A percentile compares a stretch with the other conserved stretches of the same genome.
Conservation (phyloP, 2,797 vertebrate species). For the Chromobotia macracanthus region DNA sequence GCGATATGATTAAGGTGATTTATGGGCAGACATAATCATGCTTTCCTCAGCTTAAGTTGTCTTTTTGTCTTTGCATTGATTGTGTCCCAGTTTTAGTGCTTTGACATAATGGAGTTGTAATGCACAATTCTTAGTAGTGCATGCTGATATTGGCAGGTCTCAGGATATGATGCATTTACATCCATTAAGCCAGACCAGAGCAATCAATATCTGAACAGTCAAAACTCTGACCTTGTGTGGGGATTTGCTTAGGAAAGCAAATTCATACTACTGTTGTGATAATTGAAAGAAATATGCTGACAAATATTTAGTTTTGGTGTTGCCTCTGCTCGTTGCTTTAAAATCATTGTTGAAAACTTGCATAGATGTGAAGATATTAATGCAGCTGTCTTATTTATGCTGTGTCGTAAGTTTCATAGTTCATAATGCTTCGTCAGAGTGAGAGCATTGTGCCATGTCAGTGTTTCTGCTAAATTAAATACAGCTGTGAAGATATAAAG, state of each 20-base stretch:
- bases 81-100: conserved; percentile 1
- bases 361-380: conserved; percentile 11
- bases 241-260: conserved; percentile 35
- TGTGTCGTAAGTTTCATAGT: conserved; percentile 4
- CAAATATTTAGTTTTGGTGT: background rate
- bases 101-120: conserved; percentile 43
- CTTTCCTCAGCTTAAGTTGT: background rate
- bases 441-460: conserved; percentile 34
- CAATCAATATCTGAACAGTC: conserved; percentile 46
- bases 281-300: conserved; percentile 26
- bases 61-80: conserved; percentile 2
- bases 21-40: background rate
- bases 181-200: conserved; percentile 37
- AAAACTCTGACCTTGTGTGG: background rate
- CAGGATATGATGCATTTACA: conserved; percentile 46
- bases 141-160: conserved; percentile 31
- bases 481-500: background rate
- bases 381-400: conserved; percentile 33
- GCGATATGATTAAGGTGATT: background rate
- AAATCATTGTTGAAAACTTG: background rate
- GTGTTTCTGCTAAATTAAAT: conserved; percentile 34
- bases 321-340: background rate
- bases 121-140: conserved; percentile 39
- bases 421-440: conserved; percentile 32
- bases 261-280: background rate